These are phyloP conservation scores for Arctia plantaginis DNA, from an alignment of 2,888 invertebrate species.

Conservation along the genomic window DNA sequence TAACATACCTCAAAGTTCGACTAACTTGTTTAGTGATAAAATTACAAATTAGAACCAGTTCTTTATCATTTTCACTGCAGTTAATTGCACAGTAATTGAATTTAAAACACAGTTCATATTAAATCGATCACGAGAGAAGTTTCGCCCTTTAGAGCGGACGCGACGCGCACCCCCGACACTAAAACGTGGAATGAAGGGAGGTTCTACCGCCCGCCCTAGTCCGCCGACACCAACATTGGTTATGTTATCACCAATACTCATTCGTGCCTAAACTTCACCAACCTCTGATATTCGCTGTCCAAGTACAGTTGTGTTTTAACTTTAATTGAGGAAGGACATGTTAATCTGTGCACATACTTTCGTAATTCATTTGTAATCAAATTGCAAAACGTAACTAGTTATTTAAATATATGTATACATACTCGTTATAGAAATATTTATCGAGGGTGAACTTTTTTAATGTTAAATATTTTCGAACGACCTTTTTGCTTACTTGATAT, in stretches of 20 bases:
- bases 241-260: slow-evolving; percentile 19
- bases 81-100: slow-evolving; percentile 33
- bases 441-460: neutral
- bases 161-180: slow-evolving; percentile 66
- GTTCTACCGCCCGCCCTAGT: slow-evolving; percentile 29
- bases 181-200: slow-evolving; percentile 61
- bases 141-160: slow-evolving; percentile 50
- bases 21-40: slow-evolving; percentile 25
- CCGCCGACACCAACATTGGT: slow-evolving; percentile 21
- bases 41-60: slow-evolving; percentile 24
- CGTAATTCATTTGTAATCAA: neutral
- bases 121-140: slow-evolving; percentile 55
- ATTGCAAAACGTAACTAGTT: neutral
- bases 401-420: neutral
- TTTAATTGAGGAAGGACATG: slow-evolving; percentile 9
- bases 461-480: neutral
- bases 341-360: neutral
- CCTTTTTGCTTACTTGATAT: neutral
- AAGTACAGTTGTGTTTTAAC: slow-evolving; percentile 11
- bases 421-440: neutral
- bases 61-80: slow-evolving; percentile 43
- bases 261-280: slow-evolving; percentile 27
- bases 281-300: slow-evolving; percentile 17
- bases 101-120: slow-evolving; percentile 34
- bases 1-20: slow-evolving; percentile 36